Evolutionary conservation across 2,797 vertebrate species (phyloP).

Genomic region (Tauraco hartlaubi): DNA sequence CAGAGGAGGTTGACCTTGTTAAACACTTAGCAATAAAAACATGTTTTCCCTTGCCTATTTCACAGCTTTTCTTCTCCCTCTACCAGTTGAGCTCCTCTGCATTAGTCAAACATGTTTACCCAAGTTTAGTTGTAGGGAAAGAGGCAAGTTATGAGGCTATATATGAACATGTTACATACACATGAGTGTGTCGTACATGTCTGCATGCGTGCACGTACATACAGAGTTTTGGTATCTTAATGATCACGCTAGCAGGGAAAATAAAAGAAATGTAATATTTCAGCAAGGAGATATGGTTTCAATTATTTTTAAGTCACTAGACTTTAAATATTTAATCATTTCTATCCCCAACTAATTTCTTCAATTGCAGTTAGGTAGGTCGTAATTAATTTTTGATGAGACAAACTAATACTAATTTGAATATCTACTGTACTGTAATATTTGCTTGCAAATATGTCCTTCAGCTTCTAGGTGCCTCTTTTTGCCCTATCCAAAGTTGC

Average conservation of each 20-base stretch:
- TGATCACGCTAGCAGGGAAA: background rate
- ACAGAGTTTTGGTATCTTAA: background rate
- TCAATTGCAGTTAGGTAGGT: background rate
- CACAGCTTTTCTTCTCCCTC: background rate
- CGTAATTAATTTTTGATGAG: conserved; percentile 37
- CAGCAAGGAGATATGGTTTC: background rate
- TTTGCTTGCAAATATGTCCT: background rate
- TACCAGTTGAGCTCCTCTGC: background rate
- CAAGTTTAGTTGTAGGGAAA: background rate
- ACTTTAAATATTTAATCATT: conserved; percentile 22
- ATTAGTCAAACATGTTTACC: background rate
- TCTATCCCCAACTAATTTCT: background rate
- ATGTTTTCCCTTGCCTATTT: background rate
- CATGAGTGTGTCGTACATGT: background rate
- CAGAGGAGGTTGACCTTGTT: conserved; percentile 28
- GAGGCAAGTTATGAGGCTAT: background rate
- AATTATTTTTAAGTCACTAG: background rate
- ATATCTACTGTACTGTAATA: background rate
- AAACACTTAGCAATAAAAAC: conserved; percentile 15
- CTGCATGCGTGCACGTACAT: background rate
- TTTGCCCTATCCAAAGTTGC: background rate
- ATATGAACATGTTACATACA: background rate
- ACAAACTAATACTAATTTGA: background rate
- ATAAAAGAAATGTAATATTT: background rate
- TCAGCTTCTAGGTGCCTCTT: background rate